phyloP scores from a whole-genome alignment of 1,140 invertebrate species.

The Brachionus rubens region DNA sequence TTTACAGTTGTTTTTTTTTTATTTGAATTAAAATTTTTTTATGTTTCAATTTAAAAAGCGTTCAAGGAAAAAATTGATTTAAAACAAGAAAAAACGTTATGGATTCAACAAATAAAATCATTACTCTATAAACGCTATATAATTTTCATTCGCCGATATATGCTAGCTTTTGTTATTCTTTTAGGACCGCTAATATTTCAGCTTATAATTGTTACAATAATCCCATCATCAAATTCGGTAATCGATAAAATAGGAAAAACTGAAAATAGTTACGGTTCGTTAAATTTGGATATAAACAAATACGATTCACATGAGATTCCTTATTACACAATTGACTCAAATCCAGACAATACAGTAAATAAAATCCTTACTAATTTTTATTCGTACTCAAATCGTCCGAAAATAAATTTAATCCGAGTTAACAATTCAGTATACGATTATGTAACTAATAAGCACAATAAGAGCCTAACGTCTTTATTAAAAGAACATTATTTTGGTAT shows the following conservation, averaged over 20 bases:
- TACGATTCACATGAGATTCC: conserved; percentile 23
- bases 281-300: conserved; percentile 8
- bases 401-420: not conserved
- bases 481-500: conserved; percentile 40
- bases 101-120: conserved; percentile 6
- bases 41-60: not conserved
- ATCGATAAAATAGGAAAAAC: conserved; percentile 27
- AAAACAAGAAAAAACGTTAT: conserved; percentile 17
- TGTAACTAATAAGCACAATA: not conserved
- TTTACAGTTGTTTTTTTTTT: not conserved
- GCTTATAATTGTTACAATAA: not conserved
- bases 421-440: not conserved
- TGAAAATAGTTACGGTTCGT: conserved; percentile 2
- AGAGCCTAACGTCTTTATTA: conserved; percentile 1
- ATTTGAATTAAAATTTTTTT: too few relatives aligned
- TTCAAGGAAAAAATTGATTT: conserved; percentile 26
- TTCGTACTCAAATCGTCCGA: conserved; percentile 11
- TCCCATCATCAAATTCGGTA: conserved; percentile 26
- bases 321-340: conserved; percentile 2
- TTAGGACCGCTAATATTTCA: conserved; percentile 2
- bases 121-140: conserved; percentile 26
- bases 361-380: not conserved
- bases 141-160: conserved; percentile 18
- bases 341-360: not conserved
- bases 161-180: conserved; percentile 15